Base-by-base conservation (phyloP, 1,140 invertebrate species). In the Matsumurasca onukii region DNA sequence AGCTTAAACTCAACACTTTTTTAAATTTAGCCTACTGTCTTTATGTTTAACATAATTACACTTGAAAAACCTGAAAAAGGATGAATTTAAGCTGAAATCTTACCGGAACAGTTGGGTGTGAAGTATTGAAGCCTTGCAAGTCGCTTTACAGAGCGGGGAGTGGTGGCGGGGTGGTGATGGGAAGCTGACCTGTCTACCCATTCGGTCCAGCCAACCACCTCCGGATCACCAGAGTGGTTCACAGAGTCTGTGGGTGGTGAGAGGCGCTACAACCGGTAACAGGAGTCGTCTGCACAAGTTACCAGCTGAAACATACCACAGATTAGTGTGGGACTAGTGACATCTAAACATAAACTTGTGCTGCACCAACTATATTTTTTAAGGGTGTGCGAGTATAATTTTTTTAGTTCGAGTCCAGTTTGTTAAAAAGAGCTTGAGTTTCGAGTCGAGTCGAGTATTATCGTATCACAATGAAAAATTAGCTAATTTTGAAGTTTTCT, bases 281-380 rank as follows among this genome's bases (percentile, higher is more conserved):
- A 81, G 9, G 87, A 85, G 80, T 94, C 92, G 76, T 94, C 92
- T 39, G 89, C 89, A 77, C 91, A 90, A 0, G 92, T 94, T 5
- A 91, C 87, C 66, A 94, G 80, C 77, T 88, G 80, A 25, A 80
- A 73, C 70, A 48, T 48, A 67, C 62, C 17, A 39, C 34, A 9
- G 5, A 17, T 39, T 39, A 39, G 17, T 17, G 17, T 5, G 17
- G 34, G 17, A 17, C 5, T 9, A 39, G 17, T 39, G 5, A 31
- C 9, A 27, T 13, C 48, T 62, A 30, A 59, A 20, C 17, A 62
- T 45, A n/a, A 63, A 1, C 27, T 25, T 27, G 20, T 45, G 31
- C 22, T 2, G 13, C 25, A 67, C 15, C 9, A 55, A 17, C 9
- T 12, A 20, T 20, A 9, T 12, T 25, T 55, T 5, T 55, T 9